Evolutionary conservation across 2,888 invertebrate species (phyloP), one percentile per base, ranked within the genome.

Genomic region (Mesorhabditis spiculigera): DNA sequence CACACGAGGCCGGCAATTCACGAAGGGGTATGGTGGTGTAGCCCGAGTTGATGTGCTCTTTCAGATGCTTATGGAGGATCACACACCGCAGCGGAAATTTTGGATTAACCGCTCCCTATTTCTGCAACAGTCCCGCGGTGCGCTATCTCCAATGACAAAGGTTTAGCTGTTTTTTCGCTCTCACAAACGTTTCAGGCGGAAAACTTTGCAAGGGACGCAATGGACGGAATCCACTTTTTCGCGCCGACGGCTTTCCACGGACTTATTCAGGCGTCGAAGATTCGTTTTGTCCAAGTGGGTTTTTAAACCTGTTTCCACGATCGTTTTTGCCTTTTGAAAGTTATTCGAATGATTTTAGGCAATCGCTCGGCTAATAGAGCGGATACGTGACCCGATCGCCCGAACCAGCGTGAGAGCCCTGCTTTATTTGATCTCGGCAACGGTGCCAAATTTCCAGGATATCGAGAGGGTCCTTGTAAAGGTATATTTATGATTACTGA

Each of bases 171-270:
- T 28, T 28, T 16, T 16, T 63, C n/a, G 5, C 41, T 68, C 13
- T 67, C 61, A 67, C 8, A 10, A 6, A 42, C 10, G 45, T 68
- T 16, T 45, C 28, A 65, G 50, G 73, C 71, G 5, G 75, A 76
- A 58, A 78, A 78, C 62, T 67, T 75, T 4, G 76, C 78, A 4
- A 63, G 68, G 63, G 71, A 71, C 4, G 67, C 74, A 43, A 45
- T 73, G 1, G 71, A 78, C 5, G 68, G 71, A 50, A 44, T 70
- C 63, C 68, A 10, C 66, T 6, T 28, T 28, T 10, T 43, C 65
- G 5, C 63, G 63, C 58, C 68, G 71, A 10, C 16, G n/a, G 44
- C 65, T 67, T 10, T 42, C 58, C 13, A 42, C 61, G 42, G 63
- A 61, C 42, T n/a, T 10, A 8, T 43, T n/a, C 62, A 61, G 10